Base-by-base conservation (phyloP, 2,888 invertebrate genomes). In the Drosophila picticornis region DNA sequence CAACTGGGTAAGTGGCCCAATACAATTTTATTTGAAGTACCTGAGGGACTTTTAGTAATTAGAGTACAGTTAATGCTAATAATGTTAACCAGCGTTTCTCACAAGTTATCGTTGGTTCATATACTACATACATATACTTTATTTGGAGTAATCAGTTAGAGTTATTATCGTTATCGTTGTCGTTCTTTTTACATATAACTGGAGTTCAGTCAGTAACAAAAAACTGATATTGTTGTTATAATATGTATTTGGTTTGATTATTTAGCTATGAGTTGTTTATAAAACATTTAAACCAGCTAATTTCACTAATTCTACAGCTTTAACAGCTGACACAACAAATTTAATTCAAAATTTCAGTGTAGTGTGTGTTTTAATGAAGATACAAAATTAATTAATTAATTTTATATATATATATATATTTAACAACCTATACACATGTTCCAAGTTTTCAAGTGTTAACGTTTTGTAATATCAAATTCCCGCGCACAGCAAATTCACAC, bases 1-100 rank as follows among this genome's bases (percentile, higher is more conserved):
- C 92, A 92, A 70, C 91, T 93, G 91, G 93, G 93, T 93, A 93
- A 93, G 93, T 93, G 75, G 53, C 27, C 58, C 43, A 66, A 79
- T 13, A 63, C 51, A 56, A 58, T 66, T n/a, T 60, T 36, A 50
- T 50, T 75, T 71, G 36, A 56, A 56, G 51, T 72, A 72, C 57
- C 34, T 48, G 46, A 38, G 51, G 53, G 73, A 70, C 32, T 61
- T 62, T 50, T 77, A 72, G 66, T 77, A 71, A 63, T 58, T 76
- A 73, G 69, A 75, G 66, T 84, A 81, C 74, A 74, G 72, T 51
- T 80, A 77, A 72, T 81, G 79, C 80, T 86, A 90, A 90, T 86
- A 68, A 63, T 72, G 72, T 79, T 87, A 72, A 83, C 79, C 83
- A 71, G 75, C 85, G 77, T 80, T 69, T 56, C 75, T 61, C 68